These are phyloP conservation scores for Slavum lentiscoides DNA, from an alignment of 2,888 invertebrate species.

Conservation along the genomic window DNA sequence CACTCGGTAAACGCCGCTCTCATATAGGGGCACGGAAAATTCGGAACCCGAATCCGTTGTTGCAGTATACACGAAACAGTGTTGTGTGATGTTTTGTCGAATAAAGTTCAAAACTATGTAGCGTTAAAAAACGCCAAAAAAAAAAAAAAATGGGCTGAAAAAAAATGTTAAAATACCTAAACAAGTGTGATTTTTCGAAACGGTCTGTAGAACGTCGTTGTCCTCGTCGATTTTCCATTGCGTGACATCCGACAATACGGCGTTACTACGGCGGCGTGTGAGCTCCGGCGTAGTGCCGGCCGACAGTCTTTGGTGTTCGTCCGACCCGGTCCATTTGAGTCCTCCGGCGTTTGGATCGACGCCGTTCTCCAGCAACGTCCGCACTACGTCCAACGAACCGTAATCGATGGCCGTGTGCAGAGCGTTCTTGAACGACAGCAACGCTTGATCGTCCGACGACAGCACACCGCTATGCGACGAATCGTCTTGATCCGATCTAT, in stretches of 20 bases:
- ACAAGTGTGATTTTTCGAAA: background rate
- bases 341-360: slow-evolving; percentile 63
- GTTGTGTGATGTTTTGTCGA: too few relatives aligned
- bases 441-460: slow-evolving; percentile 54
- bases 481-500: slow-evolving; percentile 52
- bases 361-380: slow-evolving; percentile 64
- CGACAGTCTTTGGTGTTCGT: slow-evolving; percentile 3
- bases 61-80: too few relatives aligned
- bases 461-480: slow-evolving; percentile 15
- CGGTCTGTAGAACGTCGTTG: too few relatives aligned
- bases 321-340: slow-evolving; percentile 57
- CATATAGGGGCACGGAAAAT: too few relatives aligned
- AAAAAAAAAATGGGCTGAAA: background rate
- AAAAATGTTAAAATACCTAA: too few relatives aligned
- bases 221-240: too few relatives aligned
- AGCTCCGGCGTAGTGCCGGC: too few relatives aligned
- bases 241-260: too few relatives aligned
- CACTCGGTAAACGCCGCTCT: too few relatives aligned
- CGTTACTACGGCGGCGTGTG: too few relatives aligned
- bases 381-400: slow-evolving; percentile 64
- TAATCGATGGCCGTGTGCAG: slow-evolving; percentile 66
- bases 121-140: background rate
- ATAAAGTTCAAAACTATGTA: background rate
- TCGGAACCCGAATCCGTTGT: too few relatives aligned
- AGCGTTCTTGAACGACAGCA: slow-evolving; percentile 63